Evolutionary conservation across 2,113 vertebrate species (phyloP).

Genomic region (Hydrochoerus hydrochaeris): DNA sequence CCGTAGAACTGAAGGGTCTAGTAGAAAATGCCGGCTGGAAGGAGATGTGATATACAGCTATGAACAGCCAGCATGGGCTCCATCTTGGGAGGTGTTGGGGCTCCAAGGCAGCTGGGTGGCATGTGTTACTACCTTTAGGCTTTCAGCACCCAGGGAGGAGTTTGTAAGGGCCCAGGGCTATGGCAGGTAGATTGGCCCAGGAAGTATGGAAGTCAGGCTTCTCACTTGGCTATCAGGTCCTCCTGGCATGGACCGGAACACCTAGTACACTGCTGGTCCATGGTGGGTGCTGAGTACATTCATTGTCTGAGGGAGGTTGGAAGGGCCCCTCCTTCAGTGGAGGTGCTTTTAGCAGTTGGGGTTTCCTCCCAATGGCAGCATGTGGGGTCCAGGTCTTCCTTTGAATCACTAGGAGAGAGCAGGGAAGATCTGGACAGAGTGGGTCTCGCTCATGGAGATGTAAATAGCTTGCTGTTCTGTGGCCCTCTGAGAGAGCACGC

Average conservation of each 20-base stretch:
- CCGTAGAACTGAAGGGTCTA: neutral
- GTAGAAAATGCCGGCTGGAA: neutral
- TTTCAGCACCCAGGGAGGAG: no score
- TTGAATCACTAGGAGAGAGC: neutral
- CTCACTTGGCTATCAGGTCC: neutral
- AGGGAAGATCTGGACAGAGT: neutral
- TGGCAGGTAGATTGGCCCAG: neutral
- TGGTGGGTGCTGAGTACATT: neutral
- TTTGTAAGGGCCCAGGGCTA: neutral
- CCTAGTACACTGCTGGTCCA: neutral
- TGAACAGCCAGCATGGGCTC: neutral
- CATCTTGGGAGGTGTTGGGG: neutral
- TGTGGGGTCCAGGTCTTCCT: neutral
- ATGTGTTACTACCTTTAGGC: fast-evolving
- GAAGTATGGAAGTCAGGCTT: neutral
- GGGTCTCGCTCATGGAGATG: neutral
- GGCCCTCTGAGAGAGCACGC: neutral
- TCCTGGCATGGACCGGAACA: neutral
- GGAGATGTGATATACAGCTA: neutral
- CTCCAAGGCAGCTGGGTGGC: neutral
- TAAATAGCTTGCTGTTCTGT: neutral
- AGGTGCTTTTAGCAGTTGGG: neutral
- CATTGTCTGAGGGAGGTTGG: constrained; percentile 1
- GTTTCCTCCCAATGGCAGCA: neutral
- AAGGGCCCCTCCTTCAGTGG: neutral